A percentile compares a stretch with the other conserved stretches of the same genome.
These are phyloP conservation scores for Caranx ignobilis DNA, from an alignment of 2,113 vertebrate genomes.

Conservation along the genomic window DNA sequence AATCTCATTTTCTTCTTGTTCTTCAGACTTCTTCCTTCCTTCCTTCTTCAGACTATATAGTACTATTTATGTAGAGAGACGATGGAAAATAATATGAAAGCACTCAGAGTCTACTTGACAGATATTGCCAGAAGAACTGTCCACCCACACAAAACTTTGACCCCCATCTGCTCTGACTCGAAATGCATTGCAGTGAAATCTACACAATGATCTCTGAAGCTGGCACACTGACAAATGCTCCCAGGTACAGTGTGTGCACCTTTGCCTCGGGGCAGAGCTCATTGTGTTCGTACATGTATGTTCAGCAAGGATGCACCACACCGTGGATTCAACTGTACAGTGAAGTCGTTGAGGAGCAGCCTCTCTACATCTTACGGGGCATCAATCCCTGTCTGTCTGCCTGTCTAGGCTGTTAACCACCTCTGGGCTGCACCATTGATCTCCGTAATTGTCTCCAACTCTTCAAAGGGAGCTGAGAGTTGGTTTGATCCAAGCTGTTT, in stretches of 20 bases:
- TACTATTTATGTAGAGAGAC: constrained; percentile 11
- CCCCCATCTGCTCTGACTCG: constrained; percentile 13
- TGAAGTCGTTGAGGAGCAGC: constrained; percentile 51
- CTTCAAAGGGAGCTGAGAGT: constrained; percentile 80
- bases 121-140: constrained; percentile 22
- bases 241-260: constrained; percentile 3
- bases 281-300: constrained; percentile 33
- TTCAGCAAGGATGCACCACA: constrained; percentile 15
- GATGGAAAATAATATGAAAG: not conserved
- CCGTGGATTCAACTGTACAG: constrained; percentile 27
- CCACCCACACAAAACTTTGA: constrained; percentile 35
- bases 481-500: constrained; percentile 82
- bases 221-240: not conserved
- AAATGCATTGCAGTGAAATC: constrained; percentile 11
- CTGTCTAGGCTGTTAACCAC: constrained; percentile 79
- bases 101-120: not conserved
- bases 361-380: constrained; percentile 59
- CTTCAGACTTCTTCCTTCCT: too few relatives aligned
- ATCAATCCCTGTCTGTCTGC: constrained; percentile 79
- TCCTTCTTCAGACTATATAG: not conserved
- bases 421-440: constrained; percentile 81
- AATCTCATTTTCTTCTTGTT: not conserved
- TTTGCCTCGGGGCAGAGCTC: constrained; percentile 26
- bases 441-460: constrained; percentile 79
- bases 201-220: constrained; percentile 14